phyloP scores from a whole-genome alignment of 2,797 vertebrate species.

The Tamandua tetradactyla region DNA sequence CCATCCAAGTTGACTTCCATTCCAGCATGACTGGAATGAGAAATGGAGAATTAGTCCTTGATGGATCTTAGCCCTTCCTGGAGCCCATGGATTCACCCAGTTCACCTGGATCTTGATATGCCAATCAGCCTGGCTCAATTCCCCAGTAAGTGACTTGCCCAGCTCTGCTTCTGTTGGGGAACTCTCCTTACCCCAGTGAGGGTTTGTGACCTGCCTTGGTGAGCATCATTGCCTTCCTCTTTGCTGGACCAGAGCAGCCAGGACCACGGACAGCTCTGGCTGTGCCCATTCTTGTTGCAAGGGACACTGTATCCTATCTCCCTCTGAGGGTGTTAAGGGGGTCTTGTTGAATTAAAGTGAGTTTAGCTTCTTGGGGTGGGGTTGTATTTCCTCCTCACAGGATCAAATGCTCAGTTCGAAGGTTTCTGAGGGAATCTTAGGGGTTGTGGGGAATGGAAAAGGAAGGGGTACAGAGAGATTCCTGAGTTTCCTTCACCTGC shows the following conservation, averaged over 20 bases:
- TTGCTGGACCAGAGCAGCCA: not conserved
- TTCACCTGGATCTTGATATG: not conserved
- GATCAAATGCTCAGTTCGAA: not conserved
- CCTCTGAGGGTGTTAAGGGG: not conserved
- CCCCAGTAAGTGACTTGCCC: not conserved
- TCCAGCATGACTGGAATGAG: not conserved
- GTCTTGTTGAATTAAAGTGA: not conserved
- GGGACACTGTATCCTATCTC: too few species aligned
- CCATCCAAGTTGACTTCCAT: not conserved
- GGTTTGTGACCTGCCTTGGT: not conserved
- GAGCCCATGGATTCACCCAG: not conserved
- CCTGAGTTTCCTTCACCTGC: not conserved
- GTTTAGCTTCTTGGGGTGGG: not conserved
- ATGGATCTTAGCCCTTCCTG: not conserved
- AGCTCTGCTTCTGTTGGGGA: not conserved
- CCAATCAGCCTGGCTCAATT: not conserved
- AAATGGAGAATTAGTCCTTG: not conserved
- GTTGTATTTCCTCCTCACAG: not conserved
- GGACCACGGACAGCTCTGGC: constrained; percentile 62
- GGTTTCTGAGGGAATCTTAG: not conserved
- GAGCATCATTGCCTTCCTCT: not conserved
- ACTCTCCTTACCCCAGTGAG: accelerated
- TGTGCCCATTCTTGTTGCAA: not conserved
- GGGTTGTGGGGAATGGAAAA: not conserved
- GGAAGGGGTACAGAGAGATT: not conserved